These are phyloP conservation scores for Potamilus streckersoni DNA, from an alignment of 1,140 invertebrate species.

Conservation along the genomic window DNA sequence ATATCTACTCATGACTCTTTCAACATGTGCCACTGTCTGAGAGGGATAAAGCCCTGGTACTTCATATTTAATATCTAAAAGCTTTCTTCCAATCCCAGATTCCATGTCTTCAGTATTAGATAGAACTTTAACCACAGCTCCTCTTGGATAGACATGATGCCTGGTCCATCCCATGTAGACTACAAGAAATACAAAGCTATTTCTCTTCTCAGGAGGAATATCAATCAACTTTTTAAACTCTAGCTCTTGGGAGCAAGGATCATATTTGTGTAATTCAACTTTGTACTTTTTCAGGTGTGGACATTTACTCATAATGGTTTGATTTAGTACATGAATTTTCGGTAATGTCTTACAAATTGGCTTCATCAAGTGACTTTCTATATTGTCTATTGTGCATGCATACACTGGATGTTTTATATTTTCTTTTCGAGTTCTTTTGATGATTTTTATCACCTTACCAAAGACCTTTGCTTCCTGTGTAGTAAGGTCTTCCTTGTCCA, in stretches of 20 bases:
- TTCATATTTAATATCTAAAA: conserved; percentile 17
- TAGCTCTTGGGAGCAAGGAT: conserved; percentile 3
- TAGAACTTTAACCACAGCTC: conserved; percentile 19
- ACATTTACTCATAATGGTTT: not conserved
- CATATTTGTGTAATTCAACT: conserved; percentile 24
- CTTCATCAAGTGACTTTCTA: conserved; percentile 47
- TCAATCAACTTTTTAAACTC: conserved; percentile 8
- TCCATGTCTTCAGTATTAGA: not conserved
- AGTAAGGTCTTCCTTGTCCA: conserved; percentile 22
- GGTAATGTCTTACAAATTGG: conserved; percentile 58
- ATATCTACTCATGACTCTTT: not conserved
- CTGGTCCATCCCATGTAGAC: conserved; percentile 17
- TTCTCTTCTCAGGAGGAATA: conserved; percentile 11
- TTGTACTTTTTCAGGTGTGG: conserved; percentile 17
- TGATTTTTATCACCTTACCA: conserved; percentile 51
- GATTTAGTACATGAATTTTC: conserved; percentile 43
- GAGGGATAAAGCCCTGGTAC: conserved; percentile 20
- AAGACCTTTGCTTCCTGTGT: conserved; percentile 4
- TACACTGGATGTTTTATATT: conserved; percentile 44
- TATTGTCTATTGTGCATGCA: conserved; percentile 49
- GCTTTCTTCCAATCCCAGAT: conserved; percentile 4
- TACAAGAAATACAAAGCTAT: conserved; percentile 16
- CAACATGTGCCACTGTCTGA: conserved; percentile 7
- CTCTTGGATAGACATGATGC: conserved; percentile 26
- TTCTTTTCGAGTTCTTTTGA: conserved; percentile 28